Conservation (phyloP, 2,888 invertebrate species). For the Drosophila prostipennis region DNA sequence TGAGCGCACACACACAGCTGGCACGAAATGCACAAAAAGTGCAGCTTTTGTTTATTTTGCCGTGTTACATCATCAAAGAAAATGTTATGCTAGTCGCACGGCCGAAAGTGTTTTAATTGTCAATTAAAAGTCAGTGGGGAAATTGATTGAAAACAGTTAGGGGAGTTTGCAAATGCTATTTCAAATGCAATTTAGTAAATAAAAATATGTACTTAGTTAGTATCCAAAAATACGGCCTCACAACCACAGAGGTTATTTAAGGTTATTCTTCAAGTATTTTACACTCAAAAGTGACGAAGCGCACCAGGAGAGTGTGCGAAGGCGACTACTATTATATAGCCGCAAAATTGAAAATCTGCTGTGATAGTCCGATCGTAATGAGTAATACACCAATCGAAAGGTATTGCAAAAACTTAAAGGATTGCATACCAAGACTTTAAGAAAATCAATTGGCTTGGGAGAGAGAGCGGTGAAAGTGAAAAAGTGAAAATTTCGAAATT, state of each 20-base stretch:
- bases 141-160: conserved; percentile 3
- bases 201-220: too few species aligned
- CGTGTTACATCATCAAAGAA: conserved; percentile 27
- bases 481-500: too few species aligned
- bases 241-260: conserved; percentile 14
- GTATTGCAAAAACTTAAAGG: too few species aligned
- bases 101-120: conserved; percentile 36
- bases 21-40: conserved; percentile 22
- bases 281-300: too few species aligned
- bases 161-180: background rate
- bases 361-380: too few species aligned
- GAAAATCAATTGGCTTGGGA: too few species aligned
- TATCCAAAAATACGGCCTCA: background rate
- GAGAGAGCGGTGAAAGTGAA: too few species aligned
- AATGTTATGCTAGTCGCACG: conserved; percentile 1
- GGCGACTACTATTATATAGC: too few species aligned
- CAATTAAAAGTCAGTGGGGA: conserved; percentile 27
- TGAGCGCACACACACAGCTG: conserved; percentile 11
- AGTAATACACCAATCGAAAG: too few species aligned
- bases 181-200: background rate
- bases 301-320: too few species aligned
- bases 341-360: too few species aligned
- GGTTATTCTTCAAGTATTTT: conserved; percentile 15
- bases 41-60: conserved; percentile 17
- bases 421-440: too few species aligned